A percentile compares a stretch with the other conserved stretches of the same genome.
These are phyloP conservation scores for Nasalis larvatus DNA, from an alignment of 2,113 vertebrate species.

Conservation along the genomic window DNA sequence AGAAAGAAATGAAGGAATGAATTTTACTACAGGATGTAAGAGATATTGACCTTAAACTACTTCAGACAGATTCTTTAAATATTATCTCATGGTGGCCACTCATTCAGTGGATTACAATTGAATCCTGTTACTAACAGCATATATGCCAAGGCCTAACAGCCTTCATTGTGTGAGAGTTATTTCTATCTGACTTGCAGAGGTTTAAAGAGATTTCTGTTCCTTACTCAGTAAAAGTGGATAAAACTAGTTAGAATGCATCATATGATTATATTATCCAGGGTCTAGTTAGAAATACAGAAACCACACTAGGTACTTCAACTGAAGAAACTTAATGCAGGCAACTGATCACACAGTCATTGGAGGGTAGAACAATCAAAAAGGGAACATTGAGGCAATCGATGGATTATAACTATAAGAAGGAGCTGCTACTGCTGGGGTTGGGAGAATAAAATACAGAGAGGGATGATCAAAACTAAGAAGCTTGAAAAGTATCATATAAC, in stretches of 20 bases:
- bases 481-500: not conserved
- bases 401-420: not conserved
- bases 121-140: not conserved
- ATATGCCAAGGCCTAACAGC: not conserved
- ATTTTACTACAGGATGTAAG: not conserved
- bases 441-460: not conserved
- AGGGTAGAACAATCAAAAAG: not conserved
- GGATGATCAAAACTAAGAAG: not conserved
- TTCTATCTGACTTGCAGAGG: not conserved
- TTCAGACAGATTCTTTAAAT: slow-evolving; percentile 6
- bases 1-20: not conserved
- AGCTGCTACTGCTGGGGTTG: not conserved
- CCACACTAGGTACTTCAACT: not conserved
- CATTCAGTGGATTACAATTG: not conserved
- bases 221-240: not conserved
- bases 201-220: slow-evolving; percentile 18
- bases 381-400: not conserved
- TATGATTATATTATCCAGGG: not conserved
- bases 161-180: not conserved
- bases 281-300: slow-evolving; percentile 36
- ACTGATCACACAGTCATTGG: not conserved
- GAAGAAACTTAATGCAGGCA: not conserved
- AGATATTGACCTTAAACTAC: slow-evolving; percentile 5
- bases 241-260: slow-evolving; percentile 8
- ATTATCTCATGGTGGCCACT: not conserved